A percentile compares a stretch with the other conserved stretches of the same genome.
Conservation (phyloP, 2,113 vertebrate genomes). For the Galemys pyrenaicus region DNA sequence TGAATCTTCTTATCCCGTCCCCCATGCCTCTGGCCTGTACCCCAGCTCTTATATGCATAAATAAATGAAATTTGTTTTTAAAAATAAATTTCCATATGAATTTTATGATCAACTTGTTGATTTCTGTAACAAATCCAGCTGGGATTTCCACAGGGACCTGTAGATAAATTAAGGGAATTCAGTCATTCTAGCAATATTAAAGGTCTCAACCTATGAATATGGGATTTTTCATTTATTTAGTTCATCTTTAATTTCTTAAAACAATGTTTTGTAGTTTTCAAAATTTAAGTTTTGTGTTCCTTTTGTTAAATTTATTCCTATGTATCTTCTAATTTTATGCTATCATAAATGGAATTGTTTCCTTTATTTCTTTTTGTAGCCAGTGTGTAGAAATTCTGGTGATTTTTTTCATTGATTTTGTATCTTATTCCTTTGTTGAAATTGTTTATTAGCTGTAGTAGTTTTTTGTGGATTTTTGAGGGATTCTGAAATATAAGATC, state of each 20-base stretch:
- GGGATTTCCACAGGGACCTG: neutral
- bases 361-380: neutral
- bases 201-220: neutral
- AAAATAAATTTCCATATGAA: neutral
- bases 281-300: neutral
- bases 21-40: no score
- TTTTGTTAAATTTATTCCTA: neutral
- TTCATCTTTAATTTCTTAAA: neutral
- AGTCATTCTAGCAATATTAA: neutral
- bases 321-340: neutral
- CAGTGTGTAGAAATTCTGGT: neutral
- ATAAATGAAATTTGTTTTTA: no score
- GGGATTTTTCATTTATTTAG: no score
- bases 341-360: slow-evolving; percentile 16
- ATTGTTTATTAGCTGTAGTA: neutral
- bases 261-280: neutral
- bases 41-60: no score
- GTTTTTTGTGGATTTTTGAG: neutral
- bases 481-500: neutral
- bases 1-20: no score
- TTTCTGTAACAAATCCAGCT: neutral
- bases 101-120: neutral
- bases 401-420: neutral
- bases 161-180: neutral
- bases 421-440: neutral